Base-by-base conservation (phyloP, 2,797 vertebrate species). In the Anisognathus igniventris region DNA sequence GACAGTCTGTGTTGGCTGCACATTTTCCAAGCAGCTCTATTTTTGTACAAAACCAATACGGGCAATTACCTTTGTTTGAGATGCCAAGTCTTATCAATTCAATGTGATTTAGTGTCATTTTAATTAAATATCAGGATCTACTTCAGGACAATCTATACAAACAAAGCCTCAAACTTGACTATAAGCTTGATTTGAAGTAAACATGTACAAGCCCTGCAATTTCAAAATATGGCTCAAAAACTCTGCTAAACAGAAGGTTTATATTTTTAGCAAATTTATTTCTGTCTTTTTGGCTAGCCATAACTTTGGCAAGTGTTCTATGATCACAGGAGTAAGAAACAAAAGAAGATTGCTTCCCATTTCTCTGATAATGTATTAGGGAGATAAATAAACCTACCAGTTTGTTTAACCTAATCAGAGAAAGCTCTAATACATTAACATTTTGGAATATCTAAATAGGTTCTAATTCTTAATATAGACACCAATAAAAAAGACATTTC, bases 11-110 rank as follows among this genome's bases (percentile, higher is more conserved):
- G 97, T 98, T 98, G 97, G 96, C 97, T 97, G 97, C 97, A 98
- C 96, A 97, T 98, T 98, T 98, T 98, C 97, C 97, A 98, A 98
- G 98, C 97, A 98, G 97, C 44, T 97, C 97, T 98, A 97, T 97
- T 98, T 98, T 98, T 98, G 97, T 97, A 98, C 97, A 98, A 98
- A 98, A 98, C 97, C 97, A 98, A 98, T 98, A 98, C 96, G 96
- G 97, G 97, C 98, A 98, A 98, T 98, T 98, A 98, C 98, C 97
- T 98, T 98, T 98, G 97, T 98, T 98, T 97, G 97, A 98, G 97
- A 98, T 98, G 98, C 98, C 98, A 98, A 97, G 95, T 98, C 97
- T 98, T 98, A 98, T 98, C 98, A 98, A 98, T 98, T 98, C 98
- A 97, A 96, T 96, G 97, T 97, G 97, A 98, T 97, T 98, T 98